phyloP scores from a whole-genome alignment of 2,888 invertebrate species.

The Phalera bucephala region DNA sequence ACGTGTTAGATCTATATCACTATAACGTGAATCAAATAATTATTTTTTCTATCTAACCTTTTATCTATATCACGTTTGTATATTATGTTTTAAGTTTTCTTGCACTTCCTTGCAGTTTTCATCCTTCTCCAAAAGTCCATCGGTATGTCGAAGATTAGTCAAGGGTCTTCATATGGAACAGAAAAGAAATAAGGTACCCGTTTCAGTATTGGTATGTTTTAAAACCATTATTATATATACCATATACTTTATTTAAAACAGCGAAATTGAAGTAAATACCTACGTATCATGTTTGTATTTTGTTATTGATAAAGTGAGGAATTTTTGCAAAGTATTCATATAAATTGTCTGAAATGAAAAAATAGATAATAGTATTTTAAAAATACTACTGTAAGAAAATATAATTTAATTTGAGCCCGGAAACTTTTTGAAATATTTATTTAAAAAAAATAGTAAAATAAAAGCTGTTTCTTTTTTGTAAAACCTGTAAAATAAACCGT shows the following conservation, averaged over 20 bases:
- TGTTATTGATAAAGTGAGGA: not conserved
- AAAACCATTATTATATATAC: not conserved
- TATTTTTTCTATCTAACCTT: no score
- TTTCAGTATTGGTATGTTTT: constrained; percentile 27
- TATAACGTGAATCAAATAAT: no score
- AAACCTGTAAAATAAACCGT: constrained; percentile 4
- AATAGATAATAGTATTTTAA: no score
- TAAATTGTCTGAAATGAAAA: not conserved
- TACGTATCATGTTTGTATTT: not conserved
- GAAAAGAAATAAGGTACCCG: constrained; percentile 72
- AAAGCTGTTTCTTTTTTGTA: no score
- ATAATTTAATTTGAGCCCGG: no score
- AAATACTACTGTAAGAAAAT: no score
- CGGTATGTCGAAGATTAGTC: constrained; percentile 92
- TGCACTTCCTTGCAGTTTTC: constrained; percentile 88
- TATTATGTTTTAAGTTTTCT: no score
- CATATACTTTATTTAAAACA: not conserved
- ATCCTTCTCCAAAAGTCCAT: constrained; percentile 90
- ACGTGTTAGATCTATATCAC: no score
- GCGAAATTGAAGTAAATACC: not conserved
- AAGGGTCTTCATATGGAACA: constrained; percentile 91
- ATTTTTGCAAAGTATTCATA: not conserved
- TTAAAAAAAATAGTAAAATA: no score
- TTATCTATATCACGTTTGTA: no score
- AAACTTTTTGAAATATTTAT: no score